Conservation (phyloP, 2,888 invertebrate species). For the Poecilus cupreus region DNA sequence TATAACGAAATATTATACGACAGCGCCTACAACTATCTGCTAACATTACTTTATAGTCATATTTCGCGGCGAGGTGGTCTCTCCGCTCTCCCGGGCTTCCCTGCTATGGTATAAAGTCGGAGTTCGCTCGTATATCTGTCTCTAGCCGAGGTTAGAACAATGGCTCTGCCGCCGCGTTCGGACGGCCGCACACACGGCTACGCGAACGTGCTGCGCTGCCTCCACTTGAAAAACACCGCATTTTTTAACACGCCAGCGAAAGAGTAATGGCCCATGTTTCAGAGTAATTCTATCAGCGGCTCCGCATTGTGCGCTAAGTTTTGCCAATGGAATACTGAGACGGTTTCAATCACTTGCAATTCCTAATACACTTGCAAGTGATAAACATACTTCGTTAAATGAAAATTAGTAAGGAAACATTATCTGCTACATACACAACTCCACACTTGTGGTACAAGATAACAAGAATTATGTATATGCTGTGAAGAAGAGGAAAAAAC, state of each 20-base stretch:
- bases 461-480: no score
- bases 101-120: slow-evolving; percentile 49
- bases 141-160: slow-evolving; percentile 50
- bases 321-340: slow-evolving; percentile 5
- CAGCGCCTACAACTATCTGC: slow-evolving; percentile 56
- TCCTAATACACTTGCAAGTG: no score
- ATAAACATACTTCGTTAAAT: no score
- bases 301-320: slow-evolving; percentile 32
- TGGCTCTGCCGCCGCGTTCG: slow-evolving; percentile 4
- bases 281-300: slow-evolving; percentile 53
- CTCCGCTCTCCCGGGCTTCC: slow-evolving; percentile 24
- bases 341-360: neutral
- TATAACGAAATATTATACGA: slow-evolving; percentile 55
- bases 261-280: slow-evolving; percentile 56
- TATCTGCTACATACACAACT: no score
- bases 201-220: slow-evolving; percentile 7
- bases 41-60: slow-evolving; percentile 58
- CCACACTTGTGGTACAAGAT: no score
- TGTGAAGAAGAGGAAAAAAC: no score
- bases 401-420: no score
- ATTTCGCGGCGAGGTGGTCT: slow-evolving; percentile 45
- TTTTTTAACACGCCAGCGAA: slow-evolving; percentile 49
- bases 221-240: slow-evolving; percentile 35
- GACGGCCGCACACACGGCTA: slow-evolving; percentile 25
- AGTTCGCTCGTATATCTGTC: slow-evolving; percentile 50